A percentile compares a stretch with the other conserved stretches of the same genome.
Evolutionary conservation across 2,113 vertebrate genomes (phyloP).

Genomic region (Cricetomys ansorgei): DNA sequence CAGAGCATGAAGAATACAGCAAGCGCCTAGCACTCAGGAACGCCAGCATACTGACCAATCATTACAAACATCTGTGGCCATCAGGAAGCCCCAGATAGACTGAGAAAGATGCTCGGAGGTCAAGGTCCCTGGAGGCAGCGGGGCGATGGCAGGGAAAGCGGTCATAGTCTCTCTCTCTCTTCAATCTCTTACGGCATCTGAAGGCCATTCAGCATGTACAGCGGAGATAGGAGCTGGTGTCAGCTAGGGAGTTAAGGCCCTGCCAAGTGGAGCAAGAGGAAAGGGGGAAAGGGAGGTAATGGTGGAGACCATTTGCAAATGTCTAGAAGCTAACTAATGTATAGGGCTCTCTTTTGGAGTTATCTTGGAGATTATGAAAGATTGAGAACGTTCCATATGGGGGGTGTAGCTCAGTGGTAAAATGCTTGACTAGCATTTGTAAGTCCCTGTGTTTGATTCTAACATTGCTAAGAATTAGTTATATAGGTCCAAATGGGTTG

Average conservation of each 20-base stretch:
- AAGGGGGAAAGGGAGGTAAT: neutral
- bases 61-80: neutral
- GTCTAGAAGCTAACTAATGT: neutral
- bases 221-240: neutral
- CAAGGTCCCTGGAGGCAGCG: neutral
- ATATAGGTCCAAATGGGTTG: neutral
- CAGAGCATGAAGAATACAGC: neutral
- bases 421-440: neutral
- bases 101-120: neutral
- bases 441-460: neutral
- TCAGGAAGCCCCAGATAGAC: slow-evolving; percentile 9
- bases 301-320: neutral
- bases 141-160: neutral
- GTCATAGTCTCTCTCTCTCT: neutral
- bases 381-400: neutral
- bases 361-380: neutral
- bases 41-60: slow-evolving; percentile 7
- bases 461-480: neutral
- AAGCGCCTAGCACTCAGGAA: slow-evolving; percentile 3
- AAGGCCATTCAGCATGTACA: neutral
- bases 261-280: neutral
- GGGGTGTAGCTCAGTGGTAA: neutral
- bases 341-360: neutral
- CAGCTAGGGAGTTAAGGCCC: neutral
- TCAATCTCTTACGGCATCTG: neutral